phyloP scores from a whole-genome alignment of 2,797 vertebrate species.

The Microhierax caerulescens region DNA sequence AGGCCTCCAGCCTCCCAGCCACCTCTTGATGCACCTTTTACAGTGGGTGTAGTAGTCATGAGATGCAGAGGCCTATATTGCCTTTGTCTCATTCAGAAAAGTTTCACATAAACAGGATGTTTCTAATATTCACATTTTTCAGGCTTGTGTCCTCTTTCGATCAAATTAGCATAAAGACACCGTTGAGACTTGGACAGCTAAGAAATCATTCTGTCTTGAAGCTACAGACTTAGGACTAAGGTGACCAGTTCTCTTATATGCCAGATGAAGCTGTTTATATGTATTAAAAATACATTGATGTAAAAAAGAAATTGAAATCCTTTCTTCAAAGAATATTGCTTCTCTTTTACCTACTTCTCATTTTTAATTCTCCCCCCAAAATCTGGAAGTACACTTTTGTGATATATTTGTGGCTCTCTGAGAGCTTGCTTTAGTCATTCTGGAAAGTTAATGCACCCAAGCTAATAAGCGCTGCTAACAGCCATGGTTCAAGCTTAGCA shows the following conservation, averaged over 20 bases:
- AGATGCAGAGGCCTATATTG: background rate
- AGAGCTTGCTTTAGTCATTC: background rate
- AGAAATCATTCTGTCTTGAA: background rate
- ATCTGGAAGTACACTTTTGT: background rate
- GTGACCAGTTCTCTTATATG: background rate
- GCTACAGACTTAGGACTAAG: background rate
- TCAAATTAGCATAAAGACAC: background rate
- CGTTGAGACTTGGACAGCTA: background rate
- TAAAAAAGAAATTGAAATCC: background rate
- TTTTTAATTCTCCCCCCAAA: background rate
- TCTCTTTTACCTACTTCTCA: background rate
- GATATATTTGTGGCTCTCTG: background rate
- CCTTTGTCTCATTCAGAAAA: background rate
- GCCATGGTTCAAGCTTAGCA: background rate
- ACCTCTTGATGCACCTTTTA: background rate
- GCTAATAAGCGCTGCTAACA: background rate
- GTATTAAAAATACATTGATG: background rate
- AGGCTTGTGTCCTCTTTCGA: background rate
- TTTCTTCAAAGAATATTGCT: background rate
- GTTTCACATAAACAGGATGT: background rate
- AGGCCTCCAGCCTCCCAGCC: background rate
- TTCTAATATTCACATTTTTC: background rate
- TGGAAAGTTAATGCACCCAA: background rate
- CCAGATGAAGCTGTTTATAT: background rate
- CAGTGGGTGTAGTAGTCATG: background rate